Conservation (phyloP, 1,140 invertebrate genomes). For the Drosophila watanabei region DNA sequence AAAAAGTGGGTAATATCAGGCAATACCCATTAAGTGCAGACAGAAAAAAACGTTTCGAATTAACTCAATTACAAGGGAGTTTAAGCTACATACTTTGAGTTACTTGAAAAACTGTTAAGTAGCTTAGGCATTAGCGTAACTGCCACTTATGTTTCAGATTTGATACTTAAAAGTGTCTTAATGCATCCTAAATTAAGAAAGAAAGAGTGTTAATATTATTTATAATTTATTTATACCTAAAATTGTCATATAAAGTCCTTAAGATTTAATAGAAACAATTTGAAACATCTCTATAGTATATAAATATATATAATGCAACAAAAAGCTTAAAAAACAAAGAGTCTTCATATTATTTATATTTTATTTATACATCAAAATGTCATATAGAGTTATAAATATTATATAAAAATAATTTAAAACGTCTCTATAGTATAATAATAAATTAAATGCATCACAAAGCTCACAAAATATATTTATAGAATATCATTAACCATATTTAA, state of each 20-base stretch:
- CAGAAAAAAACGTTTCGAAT: background rate
- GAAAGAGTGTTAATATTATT: background rate
- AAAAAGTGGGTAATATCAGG: conserved; percentile 10
- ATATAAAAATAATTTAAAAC: too few species aligned
- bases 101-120: background rate
- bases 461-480: background rate
- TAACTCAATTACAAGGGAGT: conserved; percentile 2
- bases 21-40: conserved; percentile 10
- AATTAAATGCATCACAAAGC: background rate
- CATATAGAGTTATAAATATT: too few species aligned
- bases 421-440: too few species aligned
- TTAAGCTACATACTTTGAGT: background rate
- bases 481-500: too few species aligned
- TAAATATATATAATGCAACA: too few species aligned
- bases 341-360: too few species aligned
- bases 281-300: too few species aligned
- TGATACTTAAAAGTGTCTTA: too few species aligned
- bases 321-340: too few species aligned
- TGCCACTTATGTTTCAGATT: background rate
- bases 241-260: background rate
- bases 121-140: background rate
- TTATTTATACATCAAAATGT: too few species aligned
- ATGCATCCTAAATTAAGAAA: background rate
- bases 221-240: background rate
- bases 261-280: too few species aligned